Base-by-base conservation (phyloP, 2,797 vertebrate genomes). In the Coilia nasus region DNA sequence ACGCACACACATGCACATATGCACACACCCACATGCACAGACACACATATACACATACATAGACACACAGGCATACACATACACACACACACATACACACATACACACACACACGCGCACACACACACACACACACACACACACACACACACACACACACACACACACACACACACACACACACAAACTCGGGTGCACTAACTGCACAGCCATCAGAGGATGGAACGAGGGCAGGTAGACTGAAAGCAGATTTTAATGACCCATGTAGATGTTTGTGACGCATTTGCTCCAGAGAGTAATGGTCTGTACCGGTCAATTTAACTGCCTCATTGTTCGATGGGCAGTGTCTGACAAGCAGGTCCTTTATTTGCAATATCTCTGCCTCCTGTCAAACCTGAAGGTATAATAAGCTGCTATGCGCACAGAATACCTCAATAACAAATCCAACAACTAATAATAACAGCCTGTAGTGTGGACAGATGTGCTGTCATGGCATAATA, bases 391-490 rank as follows among this genome's bases (percentile, higher is more conserved):
- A 75, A 75, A 35, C 12, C 67, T 75, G 67, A 14, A 75, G 28
- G 14, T 19, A 75, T 75, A 75, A 75, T 23, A 35, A 75, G 67
- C 67, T 35, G 35, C 67, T 35, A 35, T 15, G 67, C 17, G 6
- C 67, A 19, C 17, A 11, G 31, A 35, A 75, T 31, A 75, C 28
- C 67, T 28, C 23, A 1, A 14, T 75, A 75, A 35, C 28, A 35
- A 15, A 75, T 12, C 31, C 67, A 78, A n/a, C 31, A 64, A 78
- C 71, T 78, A 78, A 44, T 44, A 78, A 78, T 78, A 78, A 78
- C 71, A 41, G 28, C 25, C 23, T 11, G 25, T 15, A 44, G 15
- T 44, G 71, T 1, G 19, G 71, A 44, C 71, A 78, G 35, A 2
- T n/a, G 35, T 21, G 71, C 5, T 19, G 2, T 44, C 35, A 7